Percentiles rank a stretch among this genome's conserved stretches.
These are phyloP conservation scores for Myiotriccus ornatus DNA, from an alignment of 2,797 vertebrate species.

Conservation along the genomic window DNA sequence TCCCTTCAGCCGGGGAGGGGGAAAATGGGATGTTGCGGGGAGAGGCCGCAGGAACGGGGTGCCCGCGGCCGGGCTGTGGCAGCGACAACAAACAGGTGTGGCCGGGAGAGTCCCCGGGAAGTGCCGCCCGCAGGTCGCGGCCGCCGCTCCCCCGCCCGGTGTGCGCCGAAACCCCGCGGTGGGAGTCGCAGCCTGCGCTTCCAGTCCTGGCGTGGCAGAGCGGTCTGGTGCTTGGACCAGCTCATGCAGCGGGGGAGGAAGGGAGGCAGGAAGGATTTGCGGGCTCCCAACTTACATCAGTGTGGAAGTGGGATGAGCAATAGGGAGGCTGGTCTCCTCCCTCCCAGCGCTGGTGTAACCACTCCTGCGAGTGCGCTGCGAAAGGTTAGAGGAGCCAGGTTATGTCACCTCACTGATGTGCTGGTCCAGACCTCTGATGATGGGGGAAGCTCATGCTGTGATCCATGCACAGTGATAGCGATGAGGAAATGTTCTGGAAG, in stretches of 20 bases:
- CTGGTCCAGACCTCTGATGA: neutral
- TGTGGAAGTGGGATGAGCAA: conserved; percentile 29
- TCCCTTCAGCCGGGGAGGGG: neutral
- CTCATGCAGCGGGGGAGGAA: neutral
- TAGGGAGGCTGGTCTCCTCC: neutral
- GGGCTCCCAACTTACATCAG: neutral
- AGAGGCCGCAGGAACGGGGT: neutral
- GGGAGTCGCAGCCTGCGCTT: neutral
- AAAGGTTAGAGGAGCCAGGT: neutral
- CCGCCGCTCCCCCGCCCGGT: neutral
- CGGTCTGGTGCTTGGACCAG: neutral
- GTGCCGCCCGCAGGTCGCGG: neutral
- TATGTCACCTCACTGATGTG: neutral
- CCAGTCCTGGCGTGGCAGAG: neutral
- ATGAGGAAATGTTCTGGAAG: neutral
- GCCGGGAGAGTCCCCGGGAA: neutral
- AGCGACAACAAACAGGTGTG: conserved; percentile 39
- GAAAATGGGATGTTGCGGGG: neutral
- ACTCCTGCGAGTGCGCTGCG: neutral
- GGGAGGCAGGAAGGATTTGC: neutral
- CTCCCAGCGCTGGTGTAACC: neutral
- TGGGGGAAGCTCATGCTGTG: neutral
- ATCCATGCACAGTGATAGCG: neutral
- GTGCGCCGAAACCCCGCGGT: accelerated
- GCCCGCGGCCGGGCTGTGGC: neutral